phyloP scores from a whole-genome alignment of 1,140 invertebrate species.

The Phocides pigmalion region DNA sequence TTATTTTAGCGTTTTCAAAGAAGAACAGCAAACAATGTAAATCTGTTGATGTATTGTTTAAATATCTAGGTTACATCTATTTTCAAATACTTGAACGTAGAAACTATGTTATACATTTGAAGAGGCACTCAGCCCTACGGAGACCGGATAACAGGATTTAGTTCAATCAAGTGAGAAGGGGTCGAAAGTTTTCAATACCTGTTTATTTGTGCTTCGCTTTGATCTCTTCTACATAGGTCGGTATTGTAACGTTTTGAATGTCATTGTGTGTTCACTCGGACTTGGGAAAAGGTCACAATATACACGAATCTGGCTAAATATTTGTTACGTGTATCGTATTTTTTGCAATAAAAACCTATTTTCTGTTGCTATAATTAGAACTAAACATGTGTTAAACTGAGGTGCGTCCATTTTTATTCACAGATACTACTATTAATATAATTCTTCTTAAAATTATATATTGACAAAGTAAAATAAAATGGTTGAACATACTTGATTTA shows the following conservation, averaged over 20 bases:
- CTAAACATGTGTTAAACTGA: no score
- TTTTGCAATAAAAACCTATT: not conserved
- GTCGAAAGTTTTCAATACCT: conserved; percentile 51
- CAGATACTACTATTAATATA: no score
- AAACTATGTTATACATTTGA: conserved; percentile 51
- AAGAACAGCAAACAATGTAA: not conserved
- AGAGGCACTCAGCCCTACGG: conserved; percentile 47
- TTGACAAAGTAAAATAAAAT: no score
- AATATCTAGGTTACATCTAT: conserved; percentile 15
- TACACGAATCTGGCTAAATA: conserved; percentile 9
- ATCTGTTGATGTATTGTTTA: not conserved
- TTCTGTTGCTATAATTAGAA: not conserved
- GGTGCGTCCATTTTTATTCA: no score
- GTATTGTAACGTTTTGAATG: conserved; percentile 28
- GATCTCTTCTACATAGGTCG: conserved; percentile 20
- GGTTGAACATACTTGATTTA: no score
- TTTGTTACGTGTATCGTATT: conserved; percentile 3
- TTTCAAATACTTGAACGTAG: conserved; percentile 40
- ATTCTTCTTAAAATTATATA: no score
- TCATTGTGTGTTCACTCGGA: conserved; percentile 14
- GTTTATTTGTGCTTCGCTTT: conserved; percentile 47
- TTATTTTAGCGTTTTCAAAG: no score
- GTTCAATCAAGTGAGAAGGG: conserved; percentile 59
- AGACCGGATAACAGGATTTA: conserved; percentile 57
- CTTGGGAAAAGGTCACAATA: conserved; percentile 28